Percentiles rank a stretch among this genome's conserved stretches.
These are phyloP conservation scores for Acanthosoma haemorrhoidale DNA, from an alignment of 2,888 invertebrate species.

Conservation along the genomic window DNA sequence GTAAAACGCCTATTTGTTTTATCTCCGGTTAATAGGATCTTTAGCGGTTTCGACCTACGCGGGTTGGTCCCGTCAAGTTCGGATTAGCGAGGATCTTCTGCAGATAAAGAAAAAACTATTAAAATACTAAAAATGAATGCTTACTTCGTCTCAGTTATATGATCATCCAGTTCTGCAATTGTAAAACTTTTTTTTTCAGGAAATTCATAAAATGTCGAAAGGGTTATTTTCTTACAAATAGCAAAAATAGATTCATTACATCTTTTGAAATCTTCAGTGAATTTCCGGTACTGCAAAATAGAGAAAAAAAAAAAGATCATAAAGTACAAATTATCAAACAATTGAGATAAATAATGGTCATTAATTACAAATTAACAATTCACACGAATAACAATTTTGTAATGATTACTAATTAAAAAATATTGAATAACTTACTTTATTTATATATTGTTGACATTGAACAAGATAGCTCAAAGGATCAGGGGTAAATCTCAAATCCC, in stretches of 20 bases:
- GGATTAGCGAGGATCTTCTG: too few species aligned
- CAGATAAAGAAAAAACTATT: too few species aligned
- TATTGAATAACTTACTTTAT: background rate
- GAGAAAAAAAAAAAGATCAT: too few species aligned
- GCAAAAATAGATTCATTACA: constrained; percentile 67
- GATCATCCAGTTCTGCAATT: constrained; percentile 11
- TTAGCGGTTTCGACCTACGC: too few species aligned
- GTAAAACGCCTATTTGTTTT: too few species aligned
- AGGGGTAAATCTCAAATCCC: background rate
- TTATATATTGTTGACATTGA: background rate
- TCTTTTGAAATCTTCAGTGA: constrained; percentile 75
- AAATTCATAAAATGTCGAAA: constrained; percentile 30
- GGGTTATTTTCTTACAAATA: constrained; percentile 66
- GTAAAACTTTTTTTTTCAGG: background rate
- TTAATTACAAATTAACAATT: too few species aligned
- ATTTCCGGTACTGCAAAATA: constrained; percentile 61
- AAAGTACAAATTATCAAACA: too few species aligned
- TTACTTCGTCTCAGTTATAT: constrained; percentile 10
- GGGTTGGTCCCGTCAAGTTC: too few species aligned
- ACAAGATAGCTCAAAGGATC: background rate
- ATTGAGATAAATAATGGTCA: too few species aligned
- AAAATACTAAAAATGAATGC: background rate
- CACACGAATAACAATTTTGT: too few species aligned
- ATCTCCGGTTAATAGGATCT: too few species aligned
- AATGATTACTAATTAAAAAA: too few species aligned